A percentile compares a stretch with the other conserved stretches of the same genome.
phyloP scores from a whole-genome alignment of 2,888 invertebrate species.

The Euproctis similis region DNA sequence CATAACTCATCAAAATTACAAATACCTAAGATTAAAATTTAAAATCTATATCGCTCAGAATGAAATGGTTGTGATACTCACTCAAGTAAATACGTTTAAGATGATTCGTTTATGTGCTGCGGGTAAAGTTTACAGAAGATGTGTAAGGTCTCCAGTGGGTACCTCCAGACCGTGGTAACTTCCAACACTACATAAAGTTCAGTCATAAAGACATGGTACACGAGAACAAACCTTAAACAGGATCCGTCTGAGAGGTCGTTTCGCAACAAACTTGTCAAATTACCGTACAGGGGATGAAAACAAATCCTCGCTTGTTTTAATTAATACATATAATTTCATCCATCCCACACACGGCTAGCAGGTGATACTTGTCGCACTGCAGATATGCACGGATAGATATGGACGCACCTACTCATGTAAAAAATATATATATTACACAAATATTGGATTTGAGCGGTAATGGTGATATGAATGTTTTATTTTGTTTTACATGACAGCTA shows the following conservation, averaged over 20 bases:
- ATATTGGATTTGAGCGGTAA: too few relatives aligned
- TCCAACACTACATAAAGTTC: slow-evolving; percentile 15
- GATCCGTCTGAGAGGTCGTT: slow-evolving; percentile 14
- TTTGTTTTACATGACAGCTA: too few relatives aligned
- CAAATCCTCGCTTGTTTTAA: slow-evolving; percentile 37
- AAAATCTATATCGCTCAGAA: too few relatives aligned
- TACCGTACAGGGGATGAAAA: slow-evolving; percentile 15
- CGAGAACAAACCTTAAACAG: slow-evolving; percentile 15
- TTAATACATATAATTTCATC: slow-evolving; percentile 41
- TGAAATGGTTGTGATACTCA: too few relatives aligned
- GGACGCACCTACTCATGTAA: too few relatives aligned
- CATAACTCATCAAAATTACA: too few relatives aligned
- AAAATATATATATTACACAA: too few relatives aligned
- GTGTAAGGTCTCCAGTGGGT: slow-evolving; percentile 3
- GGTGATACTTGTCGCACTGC: slow-evolving; percentile 30
- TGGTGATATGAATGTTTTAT: too few relatives aligned
- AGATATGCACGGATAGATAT: too few relatives aligned
- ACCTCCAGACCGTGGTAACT: slow-evolving; percentile 5
- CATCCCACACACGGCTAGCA: slow-evolving; percentile 23
- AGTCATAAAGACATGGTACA: slow-evolving; percentile 20
- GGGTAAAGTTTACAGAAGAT: slow-evolving; percentile 1
- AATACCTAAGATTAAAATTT: too few relatives aligned
- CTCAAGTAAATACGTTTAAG: too few relatives aligned
- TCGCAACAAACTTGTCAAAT: slow-evolving; percentile 32
- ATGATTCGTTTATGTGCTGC: background rate